Evolutionary conservation across 2,888 invertebrate genomes (phyloP).

Genomic region (Drosophila putrida): DNA sequence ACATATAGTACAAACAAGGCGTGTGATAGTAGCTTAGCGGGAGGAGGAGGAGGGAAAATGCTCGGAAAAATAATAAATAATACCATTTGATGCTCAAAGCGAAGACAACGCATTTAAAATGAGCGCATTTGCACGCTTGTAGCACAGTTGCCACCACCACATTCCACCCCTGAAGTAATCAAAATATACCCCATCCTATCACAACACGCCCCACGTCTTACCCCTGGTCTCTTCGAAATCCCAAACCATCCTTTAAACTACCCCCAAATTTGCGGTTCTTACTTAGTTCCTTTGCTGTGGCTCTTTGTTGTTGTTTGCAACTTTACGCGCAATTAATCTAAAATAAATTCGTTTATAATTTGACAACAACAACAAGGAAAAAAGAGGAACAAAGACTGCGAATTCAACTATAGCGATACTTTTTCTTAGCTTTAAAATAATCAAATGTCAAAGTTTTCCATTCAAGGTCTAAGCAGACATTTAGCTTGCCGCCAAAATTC

Average conservation of each 20-base stretch:
- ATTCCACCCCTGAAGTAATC: conserved; percentile 26
- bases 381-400: neutral
- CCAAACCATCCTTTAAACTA: conserved; percentile 15
- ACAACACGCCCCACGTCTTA: neutral
- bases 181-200: conserved; percentile 19
- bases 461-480: conserved; percentile 13
- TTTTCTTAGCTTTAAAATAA: conserved; percentile 75
- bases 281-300: conserved; percentile 39
- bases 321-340: conserved; percentile 84
- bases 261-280: conserved; percentile 42
- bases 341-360: conserved; percentile 84
- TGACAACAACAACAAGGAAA: conserved; percentile 69
- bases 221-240: neutral
- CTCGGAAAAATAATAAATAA: conserved; percentile 74
- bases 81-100: conserved; percentile 80
- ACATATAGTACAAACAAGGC: conserved; percentile 37
- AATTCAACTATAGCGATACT: conserved; percentile 45
- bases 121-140: conserved; percentile 76
- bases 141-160: conserved; percentile 15
- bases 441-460: conserved; percentile 59
- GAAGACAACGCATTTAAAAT: conserved; percentile 74
- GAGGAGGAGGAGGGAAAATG: conserved; percentile 18
- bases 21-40: neutral
- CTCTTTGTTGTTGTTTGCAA: conserved; percentile 66
- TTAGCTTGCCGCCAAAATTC: conserved; percentile 27